Conservation (phyloP, 2,797 vertebrate genomes). For the Bufotes viridis region DNA sequence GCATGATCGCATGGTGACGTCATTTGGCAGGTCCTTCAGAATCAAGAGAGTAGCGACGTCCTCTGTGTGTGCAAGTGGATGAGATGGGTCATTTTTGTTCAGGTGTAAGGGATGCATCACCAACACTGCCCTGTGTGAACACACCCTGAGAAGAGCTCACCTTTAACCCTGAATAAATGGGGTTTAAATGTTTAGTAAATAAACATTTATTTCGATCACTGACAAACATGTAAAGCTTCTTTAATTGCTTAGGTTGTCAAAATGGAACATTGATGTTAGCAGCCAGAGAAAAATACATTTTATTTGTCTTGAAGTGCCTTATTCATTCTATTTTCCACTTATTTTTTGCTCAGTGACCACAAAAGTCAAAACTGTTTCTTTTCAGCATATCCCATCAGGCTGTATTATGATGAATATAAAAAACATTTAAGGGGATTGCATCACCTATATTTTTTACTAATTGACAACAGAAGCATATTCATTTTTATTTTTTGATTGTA, state of each 20-base stretch:
- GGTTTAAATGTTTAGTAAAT: background rate
- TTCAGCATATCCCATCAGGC: background rate
- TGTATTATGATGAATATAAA: background rate
- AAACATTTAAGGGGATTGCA: background rate
- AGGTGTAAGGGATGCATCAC: too few relatives aligned
- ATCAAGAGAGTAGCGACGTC: too few relatives aligned
- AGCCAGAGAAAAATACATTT: background rate
- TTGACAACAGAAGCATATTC: too few relatives aligned
- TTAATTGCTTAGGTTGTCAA: background rate
- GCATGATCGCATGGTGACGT: too few relatives aligned
- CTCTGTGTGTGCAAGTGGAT: too few relatives aligned
- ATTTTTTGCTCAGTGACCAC: background rate
- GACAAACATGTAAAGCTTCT: background rate
- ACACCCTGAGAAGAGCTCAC: too few relatives aligned
- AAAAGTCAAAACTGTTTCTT: background rate
- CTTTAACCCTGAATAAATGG: too few relatives aligned
- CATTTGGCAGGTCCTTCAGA: too few relatives aligned
- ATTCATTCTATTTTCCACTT: constrained; percentile 1
- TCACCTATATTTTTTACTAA: too few relatives aligned
- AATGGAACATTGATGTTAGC: background rate
- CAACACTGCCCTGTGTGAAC: too few relatives aligned
- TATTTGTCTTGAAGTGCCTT: background rate
- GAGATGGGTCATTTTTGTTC: too few relatives aligned
- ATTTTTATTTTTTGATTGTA: too few relatives aligned
- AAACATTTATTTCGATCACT: background rate